Evolutionary conservation across 2,797 vertebrate species (phyloP).

Genomic region (Spondyliosoma cantharus): DNA sequence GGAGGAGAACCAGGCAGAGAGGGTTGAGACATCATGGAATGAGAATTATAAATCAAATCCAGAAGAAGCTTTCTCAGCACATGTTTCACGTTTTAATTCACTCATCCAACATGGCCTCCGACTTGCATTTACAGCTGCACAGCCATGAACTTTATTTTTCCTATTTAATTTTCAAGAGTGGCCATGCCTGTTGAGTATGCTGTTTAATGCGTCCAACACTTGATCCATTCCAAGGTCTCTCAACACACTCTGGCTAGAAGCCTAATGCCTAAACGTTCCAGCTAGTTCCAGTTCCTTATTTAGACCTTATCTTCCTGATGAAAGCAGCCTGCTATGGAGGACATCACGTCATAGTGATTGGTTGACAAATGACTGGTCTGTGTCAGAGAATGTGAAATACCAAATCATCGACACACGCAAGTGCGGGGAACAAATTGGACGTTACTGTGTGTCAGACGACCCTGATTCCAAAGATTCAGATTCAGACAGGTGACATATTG

Average conservation of each 20-base stretch:
- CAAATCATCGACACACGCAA: too few species aligned
- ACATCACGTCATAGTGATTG: neutral
- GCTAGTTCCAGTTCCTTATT: too few species aligned
- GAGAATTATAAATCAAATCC: conserved; percentile 1
- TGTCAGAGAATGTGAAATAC: neutral
- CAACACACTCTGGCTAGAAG: neutral
- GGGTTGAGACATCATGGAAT: conserved; percentile 11
- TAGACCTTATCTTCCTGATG: too few species aligned
- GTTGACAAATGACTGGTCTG: neutral
- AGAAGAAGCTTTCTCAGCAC: neutral
- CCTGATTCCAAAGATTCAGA: too few species aligned
- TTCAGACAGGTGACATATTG: too few species aligned
- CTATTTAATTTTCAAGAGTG: neutral
- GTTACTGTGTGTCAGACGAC: too few species aligned
- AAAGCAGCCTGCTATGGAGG: too few species aligned
- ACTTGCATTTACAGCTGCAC: neutral
- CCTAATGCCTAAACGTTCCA: neutral
- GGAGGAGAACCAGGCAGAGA: neutral
- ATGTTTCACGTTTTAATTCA: neutral
- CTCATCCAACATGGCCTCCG: neutral
- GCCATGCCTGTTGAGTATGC: neutral
- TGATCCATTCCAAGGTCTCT: neutral
- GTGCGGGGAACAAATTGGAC: too few species aligned
- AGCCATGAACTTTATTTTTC: neutral
- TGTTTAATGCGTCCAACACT: neutral